Conservation (phyloP, 2,888 invertebrate genomes). For the Philopedon plagiatum region DNA sequence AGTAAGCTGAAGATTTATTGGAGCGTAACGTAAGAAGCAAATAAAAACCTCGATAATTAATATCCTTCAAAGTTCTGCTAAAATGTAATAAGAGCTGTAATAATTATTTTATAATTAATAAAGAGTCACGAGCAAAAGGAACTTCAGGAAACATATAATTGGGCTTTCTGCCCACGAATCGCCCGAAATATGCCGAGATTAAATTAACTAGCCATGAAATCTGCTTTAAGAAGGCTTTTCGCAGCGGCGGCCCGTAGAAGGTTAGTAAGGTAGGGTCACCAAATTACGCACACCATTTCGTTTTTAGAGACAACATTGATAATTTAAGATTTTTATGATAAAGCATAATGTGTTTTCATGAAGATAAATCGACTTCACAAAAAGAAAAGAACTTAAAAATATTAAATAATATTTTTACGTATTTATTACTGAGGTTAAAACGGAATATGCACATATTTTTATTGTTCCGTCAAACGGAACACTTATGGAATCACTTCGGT, state of each 20-base stretch:
- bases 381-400: too few species aligned
- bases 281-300: too few species aligned
- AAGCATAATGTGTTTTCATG: too few species aligned
- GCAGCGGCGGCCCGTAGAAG: background rate
- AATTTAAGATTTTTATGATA: too few species aligned
- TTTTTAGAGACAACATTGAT: too few species aligned
- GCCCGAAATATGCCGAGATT: constrained; percentile 13
- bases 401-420: too few species aligned
- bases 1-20: background rate
- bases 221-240: background rate
- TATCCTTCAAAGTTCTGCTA: background rate
- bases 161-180: constrained; percentile 1
- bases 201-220: constrained; percentile 16
- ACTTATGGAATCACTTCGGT: too few species aligned
- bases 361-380: too few species aligned
- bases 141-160: constrained; percentile 13
- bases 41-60: constrained; percentile 10
- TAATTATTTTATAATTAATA: constrained; percentile 23
- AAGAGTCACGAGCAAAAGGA: constrained; percentile 3
- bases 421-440: too few species aligned
- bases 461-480: too few species aligned
- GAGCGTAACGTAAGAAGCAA: background rate
- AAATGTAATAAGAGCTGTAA: constrained; percentile 18
- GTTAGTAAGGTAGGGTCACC: too few species aligned
- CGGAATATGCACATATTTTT: too few species aligned